These are phyloP conservation scores for Chrysopilus asiliformis DNA, from an alignment of 2,888 invertebrate genomes.

Conservation along the genomic window DNA sequence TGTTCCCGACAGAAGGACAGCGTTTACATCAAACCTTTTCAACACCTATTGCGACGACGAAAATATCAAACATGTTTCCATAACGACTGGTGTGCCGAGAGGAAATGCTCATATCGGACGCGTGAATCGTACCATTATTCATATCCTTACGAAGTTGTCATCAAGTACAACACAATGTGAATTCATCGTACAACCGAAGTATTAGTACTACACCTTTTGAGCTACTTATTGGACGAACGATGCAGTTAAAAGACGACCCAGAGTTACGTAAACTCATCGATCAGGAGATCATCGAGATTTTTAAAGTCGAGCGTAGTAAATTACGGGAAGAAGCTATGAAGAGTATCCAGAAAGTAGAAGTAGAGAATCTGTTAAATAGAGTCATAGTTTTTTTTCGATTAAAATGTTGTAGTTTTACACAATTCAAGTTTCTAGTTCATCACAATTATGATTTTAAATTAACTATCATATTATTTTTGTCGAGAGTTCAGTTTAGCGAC, in stretches of 20 bases:
- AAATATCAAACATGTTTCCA: constrained; percentile 21
- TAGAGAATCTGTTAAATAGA: too few species aligned
- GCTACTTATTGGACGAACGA: not conserved
- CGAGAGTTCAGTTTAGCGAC: too few species aligned
- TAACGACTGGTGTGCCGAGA: constrained; percentile 22
- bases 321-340: constrained; percentile 1
- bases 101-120: constrained; percentile 28
- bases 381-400: too few species aligned
- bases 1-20: constrained; percentile 25
- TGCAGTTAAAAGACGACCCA: constrained; percentile 1
- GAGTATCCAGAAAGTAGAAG: constrained; percentile 4
- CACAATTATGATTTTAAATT: too few species aligned
- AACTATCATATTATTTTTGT: too few species aligned
- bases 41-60: constrained; percentile 24
- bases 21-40: constrained; percentile 27
- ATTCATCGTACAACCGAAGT: not conserved
- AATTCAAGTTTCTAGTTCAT: too few species aligned
- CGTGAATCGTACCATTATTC: constrained; percentile 20
- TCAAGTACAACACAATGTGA: constrained; percentile 6
- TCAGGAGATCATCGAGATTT: not conserved
- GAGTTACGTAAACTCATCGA: constrained; percentile 3
- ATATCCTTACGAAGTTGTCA: constrained; percentile 24
- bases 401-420: too few species aligned
- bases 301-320: constrained; percentile 5
- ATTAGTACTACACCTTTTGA: constrained; percentile 5